Evolutionary conservation across 2,888 invertebrate genomes (phyloP).

Genomic region (Macrostomum cliftonense): DNA sequence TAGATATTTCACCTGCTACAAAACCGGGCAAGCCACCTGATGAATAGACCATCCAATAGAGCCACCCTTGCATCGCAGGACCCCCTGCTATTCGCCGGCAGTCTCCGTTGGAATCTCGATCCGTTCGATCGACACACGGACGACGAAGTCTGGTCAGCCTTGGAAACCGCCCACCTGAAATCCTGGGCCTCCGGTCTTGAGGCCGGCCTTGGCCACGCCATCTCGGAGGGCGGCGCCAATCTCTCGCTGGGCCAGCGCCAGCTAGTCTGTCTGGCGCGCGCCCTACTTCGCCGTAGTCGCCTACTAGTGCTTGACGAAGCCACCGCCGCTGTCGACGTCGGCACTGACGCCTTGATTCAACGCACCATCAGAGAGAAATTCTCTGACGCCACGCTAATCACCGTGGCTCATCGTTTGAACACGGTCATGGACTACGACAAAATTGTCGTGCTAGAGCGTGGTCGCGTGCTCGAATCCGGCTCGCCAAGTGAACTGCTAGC

Average conservation of each 20-base stretch:
- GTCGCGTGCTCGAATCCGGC: too few relatives aligned
- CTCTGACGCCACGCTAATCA: slow-evolving; percentile 49
- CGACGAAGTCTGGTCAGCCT: slow-evolving; percentile 27
- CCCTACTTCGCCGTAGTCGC: slow-evolving; percentile 29
- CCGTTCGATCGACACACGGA: slow-evolving; percentile 32
- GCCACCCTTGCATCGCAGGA: too few relatives aligned
- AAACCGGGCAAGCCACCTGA: too few relatives aligned
- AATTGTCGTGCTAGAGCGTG: neutral
- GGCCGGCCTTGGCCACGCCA: slow-evolving; percentile 22
- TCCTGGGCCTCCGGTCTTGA: slow-evolving; percentile 22
- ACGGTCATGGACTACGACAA: slow-evolving; percentile 50
- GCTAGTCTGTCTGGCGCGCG: slow-evolving; percentile 31
- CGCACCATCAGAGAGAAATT: slow-evolving; percentile 25
- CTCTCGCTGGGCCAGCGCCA: slow-evolving; percentile 34
- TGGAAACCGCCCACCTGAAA: slow-evolving; percentile 34
- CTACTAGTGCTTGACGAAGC: slow-evolving; percentile 34
- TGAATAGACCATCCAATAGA: too few relatives aligned
- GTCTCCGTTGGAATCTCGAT: slow-evolving; percentile 34
- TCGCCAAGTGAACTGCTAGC: too few relatives aligned
- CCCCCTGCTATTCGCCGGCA: slow-evolving; percentile 34
- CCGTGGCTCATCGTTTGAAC: slow-evolving; percentile 76
- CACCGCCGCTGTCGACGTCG: slow-evolving; percentile 33
- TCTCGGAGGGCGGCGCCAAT: slow-evolving; percentile 17
- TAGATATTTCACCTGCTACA: too few relatives aligned
- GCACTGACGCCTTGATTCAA: slow-evolving; percentile 34